phyloP scores from a whole-genome alignment of 2,113 vertebrate species.

The Bolborhynchus lineola region DNA sequence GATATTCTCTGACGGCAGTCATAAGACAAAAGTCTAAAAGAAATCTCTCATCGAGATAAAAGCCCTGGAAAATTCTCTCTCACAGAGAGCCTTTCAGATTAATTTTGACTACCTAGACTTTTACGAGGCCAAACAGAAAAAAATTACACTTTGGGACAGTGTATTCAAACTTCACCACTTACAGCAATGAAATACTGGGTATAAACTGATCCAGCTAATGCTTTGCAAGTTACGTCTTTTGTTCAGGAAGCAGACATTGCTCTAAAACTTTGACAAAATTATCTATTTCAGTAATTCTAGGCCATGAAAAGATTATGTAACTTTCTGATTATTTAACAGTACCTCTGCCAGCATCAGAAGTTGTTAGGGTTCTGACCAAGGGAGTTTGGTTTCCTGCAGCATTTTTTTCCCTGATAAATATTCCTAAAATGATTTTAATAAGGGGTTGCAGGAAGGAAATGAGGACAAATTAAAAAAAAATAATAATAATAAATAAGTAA shows the following conservation, averaged over 20 bases:
- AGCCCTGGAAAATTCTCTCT: not conserved
- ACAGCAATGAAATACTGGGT: not conserved
- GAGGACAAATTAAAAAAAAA: not conserved
- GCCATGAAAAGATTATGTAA: not conserved
- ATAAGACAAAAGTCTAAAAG: not conserved
- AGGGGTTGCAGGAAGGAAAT: not conserved
- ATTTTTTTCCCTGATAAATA: not conserved
- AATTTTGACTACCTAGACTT: not conserved
- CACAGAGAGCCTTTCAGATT: not conserved
- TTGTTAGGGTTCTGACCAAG: not conserved
- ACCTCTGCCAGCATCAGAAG: not conserved
- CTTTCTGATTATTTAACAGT: not conserved
- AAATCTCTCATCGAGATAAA: not conserved
- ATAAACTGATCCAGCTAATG: not conserved
- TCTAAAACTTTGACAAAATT: not conserved
- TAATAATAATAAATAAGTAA: not conserved
- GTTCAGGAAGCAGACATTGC: not conserved
- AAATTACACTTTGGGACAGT: not conserved
- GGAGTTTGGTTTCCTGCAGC: not conserved
- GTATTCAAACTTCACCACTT: not conserved
- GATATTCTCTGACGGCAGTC: not conserved
- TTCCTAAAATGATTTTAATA: not conserved
- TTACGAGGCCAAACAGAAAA: not conserved
- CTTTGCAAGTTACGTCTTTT: not conserved
- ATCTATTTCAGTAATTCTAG: not conserved